A percentile compares a stretch with the other conserved stretches of the same genome.
Evolutionary conservation across 2,888 invertebrate species (phyloP).

Genomic region (Eupeodes luniger): DNA sequence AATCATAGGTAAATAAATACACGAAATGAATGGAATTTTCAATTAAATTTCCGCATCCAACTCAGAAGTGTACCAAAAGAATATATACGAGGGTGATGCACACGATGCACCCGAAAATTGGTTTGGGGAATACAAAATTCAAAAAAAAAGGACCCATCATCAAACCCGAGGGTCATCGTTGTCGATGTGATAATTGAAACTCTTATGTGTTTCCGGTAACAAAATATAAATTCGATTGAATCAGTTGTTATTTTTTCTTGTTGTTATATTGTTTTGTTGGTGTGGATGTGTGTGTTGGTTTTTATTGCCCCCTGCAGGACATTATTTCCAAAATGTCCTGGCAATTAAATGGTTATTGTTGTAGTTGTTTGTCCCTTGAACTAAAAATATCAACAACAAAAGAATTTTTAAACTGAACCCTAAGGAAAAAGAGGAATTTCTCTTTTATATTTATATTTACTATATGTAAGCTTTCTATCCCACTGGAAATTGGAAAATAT

Average conservation of each 20-base stretch:
- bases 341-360: conserved; percentile 52
- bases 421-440: conserved; percentile 56
- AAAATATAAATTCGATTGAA: conserved; percentile 45
- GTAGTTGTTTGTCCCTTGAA: conserved; percentile 52
- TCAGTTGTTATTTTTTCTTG: conserved; percentile 6
- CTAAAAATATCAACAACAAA: conserved; percentile 67
- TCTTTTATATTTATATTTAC: conserved; percentile 32
- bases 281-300: conserved; percentile 2
- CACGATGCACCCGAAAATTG: conserved; percentile 13
- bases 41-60: conserved; percentile 47
- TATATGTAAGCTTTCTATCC: conserved; percentile 9
- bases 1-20: conserved; percentile 60
- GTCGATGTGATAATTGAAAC: conserved; percentile 67
- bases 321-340: conserved; percentile 54
- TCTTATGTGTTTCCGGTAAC: conserved; percentile 32
- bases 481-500: conserved; percentile 19
- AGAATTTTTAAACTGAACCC: conserved; percentile 34
- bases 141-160: conserved; percentile 40
- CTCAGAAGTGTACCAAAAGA: neutral
- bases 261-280: neutral
- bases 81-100: too few species aligned
- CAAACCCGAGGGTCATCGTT: conserved; percentile 27
- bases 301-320: conserved; percentile 46
- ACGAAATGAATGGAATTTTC: conserved; percentile 57
- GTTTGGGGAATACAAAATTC: conserved; percentile 17